phyloP scores from a whole-genome alignment of 2,888 invertebrate genomes.

The Cerceris rybyensis region DNA sequence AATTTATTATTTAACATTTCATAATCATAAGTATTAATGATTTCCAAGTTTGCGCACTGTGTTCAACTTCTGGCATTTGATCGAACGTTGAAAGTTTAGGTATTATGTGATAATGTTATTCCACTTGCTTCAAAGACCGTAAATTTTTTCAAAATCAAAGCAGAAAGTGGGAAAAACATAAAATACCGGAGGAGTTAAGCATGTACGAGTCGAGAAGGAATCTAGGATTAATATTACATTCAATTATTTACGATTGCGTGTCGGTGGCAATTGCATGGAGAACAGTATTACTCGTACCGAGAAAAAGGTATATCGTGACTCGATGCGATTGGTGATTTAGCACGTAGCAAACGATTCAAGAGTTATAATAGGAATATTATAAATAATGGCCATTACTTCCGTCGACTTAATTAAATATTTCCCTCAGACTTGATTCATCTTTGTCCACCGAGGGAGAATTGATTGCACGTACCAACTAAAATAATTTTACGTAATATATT shows the following conservation, averaged over 20 bases:
- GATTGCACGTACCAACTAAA: too few relatives aligned
- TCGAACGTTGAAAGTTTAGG: too few relatives aligned
- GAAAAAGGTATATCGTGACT: neutral
- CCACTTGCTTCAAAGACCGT: too few relatives aligned
- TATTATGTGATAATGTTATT: too few relatives aligned
- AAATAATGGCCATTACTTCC: slow-evolving; percentile 23
- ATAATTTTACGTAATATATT: too few relatives aligned
- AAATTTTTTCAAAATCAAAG: too few relatives aligned
- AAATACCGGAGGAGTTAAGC: neutral
- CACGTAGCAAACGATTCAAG: slow-evolving; percentile 10
- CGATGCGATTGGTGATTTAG: neutral
- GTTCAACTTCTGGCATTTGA: too few relatives aligned
- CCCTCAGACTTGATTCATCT: slow-evolving; percentile 9
- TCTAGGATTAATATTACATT: neutral
- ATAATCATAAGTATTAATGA: too few relatives aligned
- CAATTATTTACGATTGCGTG: neutral
- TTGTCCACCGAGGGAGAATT: neutral
- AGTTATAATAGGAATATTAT: slow-evolving; percentile 7
- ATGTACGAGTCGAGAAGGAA: neutral
- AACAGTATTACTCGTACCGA: neutral
- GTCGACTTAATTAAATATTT: slow-evolving; percentile 18
- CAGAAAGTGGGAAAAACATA: neutral
- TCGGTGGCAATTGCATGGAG: neutral
- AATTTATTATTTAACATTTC: too few relatives aligned
- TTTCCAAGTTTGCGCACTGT: too few relatives aligned